Conservation (phyloP, 2,888 invertebrate species). For the Mimas tiliae region DNA sequence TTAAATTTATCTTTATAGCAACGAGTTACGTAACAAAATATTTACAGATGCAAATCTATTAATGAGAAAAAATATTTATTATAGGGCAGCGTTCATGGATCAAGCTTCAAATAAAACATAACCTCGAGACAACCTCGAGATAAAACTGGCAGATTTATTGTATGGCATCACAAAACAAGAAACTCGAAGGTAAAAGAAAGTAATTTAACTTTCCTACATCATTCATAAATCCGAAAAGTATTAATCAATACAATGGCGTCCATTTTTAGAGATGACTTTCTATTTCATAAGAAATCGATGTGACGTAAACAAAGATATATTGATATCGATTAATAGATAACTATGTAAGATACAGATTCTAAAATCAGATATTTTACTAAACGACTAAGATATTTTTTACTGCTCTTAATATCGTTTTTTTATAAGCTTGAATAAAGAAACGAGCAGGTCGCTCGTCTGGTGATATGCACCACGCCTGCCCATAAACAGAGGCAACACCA, state of each 20-base stretch:
- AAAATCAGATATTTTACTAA: not conserved
- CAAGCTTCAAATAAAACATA: not conserved
- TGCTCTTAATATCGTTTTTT: no score
- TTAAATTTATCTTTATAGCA: no score
- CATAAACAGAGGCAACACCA: no score
- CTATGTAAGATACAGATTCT: not conserved
- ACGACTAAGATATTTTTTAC: no score
- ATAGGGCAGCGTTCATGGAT: not conserved
- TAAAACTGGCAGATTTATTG: not conserved
- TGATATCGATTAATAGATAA: constrained; percentile 41
- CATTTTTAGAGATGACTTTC: constrained; percentile 43
- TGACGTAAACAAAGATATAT: constrained; percentile 51
- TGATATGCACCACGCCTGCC: no score
- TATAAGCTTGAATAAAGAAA: no score
- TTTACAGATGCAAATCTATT: no score
- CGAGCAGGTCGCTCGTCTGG: no score
- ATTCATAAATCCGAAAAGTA: constrained; percentile 20
- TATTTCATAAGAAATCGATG: constrained; percentile 48
- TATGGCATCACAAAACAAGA: constrained; percentile 11
- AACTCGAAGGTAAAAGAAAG: constrained; percentile 15
- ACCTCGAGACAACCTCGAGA: not conserved
- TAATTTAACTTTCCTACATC: constrained; percentile 20
- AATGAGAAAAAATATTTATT: not conserved
- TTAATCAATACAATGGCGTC: constrained; percentile 42
- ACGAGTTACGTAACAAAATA: no score